Evolutionary conservation across 2,797 vertebrate species (phyloP).

Genomic region (Sus cebifrons): DNA sequence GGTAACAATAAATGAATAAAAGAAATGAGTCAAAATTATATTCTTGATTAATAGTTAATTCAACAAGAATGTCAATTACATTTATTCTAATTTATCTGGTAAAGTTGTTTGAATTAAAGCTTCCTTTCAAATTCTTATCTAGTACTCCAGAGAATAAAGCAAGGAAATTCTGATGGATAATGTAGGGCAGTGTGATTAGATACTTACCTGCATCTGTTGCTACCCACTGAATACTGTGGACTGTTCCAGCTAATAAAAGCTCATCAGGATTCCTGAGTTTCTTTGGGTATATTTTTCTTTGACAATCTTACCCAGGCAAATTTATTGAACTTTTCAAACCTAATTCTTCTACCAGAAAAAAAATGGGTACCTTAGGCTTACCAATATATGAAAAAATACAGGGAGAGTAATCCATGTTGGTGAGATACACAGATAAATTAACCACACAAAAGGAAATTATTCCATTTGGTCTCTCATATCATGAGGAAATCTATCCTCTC

Average conservation of each 20-base stretch:
- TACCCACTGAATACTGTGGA: background rate
- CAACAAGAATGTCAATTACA: constrained; percentile 42
- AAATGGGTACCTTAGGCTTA: constrained; percentile 13
- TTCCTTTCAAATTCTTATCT: constrained; percentile 52
- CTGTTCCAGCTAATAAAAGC: constrained; percentile 33
- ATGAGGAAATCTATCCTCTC: constrained; percentile 69
- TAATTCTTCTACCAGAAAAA: constrained; percentile 61
- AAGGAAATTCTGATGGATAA: constrained; percentile 28
- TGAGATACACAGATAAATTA: constrained; percentile 14
- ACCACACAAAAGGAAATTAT: constrained; percentile 48
- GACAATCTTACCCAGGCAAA: constrained; percentile 7
- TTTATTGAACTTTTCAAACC: constrained; percentile 48
- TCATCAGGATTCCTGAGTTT: constrained; percentile 30
- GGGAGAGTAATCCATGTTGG: constrained; percentile 46
- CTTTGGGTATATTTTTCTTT: constrained; percentile 9
- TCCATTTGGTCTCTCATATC: constrained; percentile 73
- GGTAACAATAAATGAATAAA: constrained; percentile 47
- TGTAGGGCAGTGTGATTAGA: background rate
- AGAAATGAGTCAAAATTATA: constrained; percentile 65
- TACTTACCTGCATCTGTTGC: background rate
- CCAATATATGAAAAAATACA: constrained; percentile 18
- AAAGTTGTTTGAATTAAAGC: constrained; percentile 38
- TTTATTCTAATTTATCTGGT: constrained; percentile 45
- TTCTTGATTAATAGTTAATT: constrained; percentile 69
- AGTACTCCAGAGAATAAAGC: constrained; percentile 16